phyloP scores from a whole-genome alignment of 1,140 invertebrate species.

The Trichonephila clavata region DNA sequence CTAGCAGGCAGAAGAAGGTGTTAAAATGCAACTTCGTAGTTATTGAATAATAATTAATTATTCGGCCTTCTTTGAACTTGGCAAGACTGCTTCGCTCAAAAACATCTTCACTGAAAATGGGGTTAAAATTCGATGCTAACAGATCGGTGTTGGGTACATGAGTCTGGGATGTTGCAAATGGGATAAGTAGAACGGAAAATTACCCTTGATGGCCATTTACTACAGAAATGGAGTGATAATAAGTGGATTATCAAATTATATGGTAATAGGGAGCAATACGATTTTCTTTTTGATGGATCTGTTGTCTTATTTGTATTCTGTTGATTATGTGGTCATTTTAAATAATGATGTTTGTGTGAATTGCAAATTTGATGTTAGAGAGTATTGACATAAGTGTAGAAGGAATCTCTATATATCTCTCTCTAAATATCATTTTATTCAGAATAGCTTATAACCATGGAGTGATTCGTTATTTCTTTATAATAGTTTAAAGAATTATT shows the following conservation, averaged over 20 bases:
- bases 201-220: not conserved
- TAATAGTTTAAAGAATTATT: no score
- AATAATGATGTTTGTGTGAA: not conserved
- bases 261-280: not conserved
- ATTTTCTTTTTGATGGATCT: not conserved
- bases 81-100: not conserved
- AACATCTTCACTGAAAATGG: not conserved
- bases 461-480: no score
- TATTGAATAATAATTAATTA: constrained; percentile 8
- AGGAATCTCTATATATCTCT: no score
- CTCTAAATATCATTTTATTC: no score
- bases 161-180: not conserved
- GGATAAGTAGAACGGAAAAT: constrained; percentile 14
- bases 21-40: not conserved
- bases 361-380: not conserved
- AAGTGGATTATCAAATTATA: not conserved
- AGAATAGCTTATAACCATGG: no score
- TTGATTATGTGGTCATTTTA: not conserved
- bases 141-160: not conserved
- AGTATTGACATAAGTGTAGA: no score
- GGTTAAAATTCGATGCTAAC: not conserved
- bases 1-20: not conserved
- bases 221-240: not conserved
- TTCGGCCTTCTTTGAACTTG: not conserved
- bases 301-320: not conserved